Percentiles rank a stretch among this genome's conserved stretches.
Conservation (phyloP, 2,113 vertebrate species). For the Drymodes brunneopygia region DNA sequence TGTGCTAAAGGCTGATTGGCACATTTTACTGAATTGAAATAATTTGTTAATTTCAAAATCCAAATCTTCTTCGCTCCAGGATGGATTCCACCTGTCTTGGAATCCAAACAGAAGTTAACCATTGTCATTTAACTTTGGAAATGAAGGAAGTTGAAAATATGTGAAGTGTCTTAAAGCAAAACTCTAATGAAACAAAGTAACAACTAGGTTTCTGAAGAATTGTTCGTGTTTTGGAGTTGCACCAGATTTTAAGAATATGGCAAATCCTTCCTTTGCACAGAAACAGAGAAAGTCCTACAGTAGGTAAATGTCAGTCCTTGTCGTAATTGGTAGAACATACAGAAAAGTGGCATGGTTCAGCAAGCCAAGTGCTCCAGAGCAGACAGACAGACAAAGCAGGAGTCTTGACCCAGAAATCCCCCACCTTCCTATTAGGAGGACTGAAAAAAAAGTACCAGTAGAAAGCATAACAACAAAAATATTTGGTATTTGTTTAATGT, state of each 20-base stretch:
- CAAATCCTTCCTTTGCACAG: not conserved
- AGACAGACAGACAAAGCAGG: not conserved
- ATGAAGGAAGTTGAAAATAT: not conserved
- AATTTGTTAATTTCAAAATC: constrained; percentile 13
- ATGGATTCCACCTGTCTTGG: not conserved
- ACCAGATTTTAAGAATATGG: not conserved
- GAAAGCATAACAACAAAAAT: not conserved
- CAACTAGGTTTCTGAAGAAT: not conserved
- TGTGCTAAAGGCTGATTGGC: constrained; percentile 7
- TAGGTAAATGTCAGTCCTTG: not conserved
- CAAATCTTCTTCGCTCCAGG: not conserved
- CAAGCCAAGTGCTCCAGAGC: not conserved
- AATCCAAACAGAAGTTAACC: not conserved
- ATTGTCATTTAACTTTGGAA: not conserved
- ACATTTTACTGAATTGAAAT: not conserved
- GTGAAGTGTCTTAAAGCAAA: not conserved
- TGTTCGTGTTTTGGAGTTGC: not conserved
- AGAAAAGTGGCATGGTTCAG: not conserved
- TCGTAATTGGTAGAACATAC: not conserved
- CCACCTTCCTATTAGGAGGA: not conserved
- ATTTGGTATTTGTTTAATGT: not conserved
- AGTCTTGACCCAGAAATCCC: not conserved
- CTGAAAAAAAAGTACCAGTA: not conserved
- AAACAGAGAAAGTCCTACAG: not conserved
- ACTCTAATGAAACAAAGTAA: not conserved